Percentiles rank a stretch among this genome's conserved stretches.
Evolutionary conservation across 2,888 invertebrate species (phyloP).

Genomic region (Brachypalpus laphriformis): DNA sequence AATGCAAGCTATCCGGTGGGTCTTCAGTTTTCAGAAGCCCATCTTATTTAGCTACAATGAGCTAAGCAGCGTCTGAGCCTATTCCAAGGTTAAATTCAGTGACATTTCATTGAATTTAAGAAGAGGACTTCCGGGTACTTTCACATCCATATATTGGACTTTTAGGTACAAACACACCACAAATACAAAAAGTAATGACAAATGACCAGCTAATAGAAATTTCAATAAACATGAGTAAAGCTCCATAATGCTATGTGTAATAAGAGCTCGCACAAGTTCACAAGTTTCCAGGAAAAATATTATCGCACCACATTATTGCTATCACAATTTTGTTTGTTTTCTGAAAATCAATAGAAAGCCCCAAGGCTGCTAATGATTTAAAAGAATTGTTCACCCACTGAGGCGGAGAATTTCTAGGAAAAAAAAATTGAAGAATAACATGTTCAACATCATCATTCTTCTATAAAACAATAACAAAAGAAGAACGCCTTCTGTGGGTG

Average conservation of each 20-base stretch:
- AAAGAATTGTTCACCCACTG: not conserved
- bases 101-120: no score
- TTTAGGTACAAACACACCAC: no score
- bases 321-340: not conserved
- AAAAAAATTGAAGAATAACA: not conserved
- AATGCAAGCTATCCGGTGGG: no score
- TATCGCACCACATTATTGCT: not conserved
- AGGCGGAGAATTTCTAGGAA: not conserved
- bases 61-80: no score
- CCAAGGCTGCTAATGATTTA: not conserved
- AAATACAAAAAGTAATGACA: no score
- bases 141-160: no score
- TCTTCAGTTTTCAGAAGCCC: no score
- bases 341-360: not conserved
- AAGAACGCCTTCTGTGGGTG: not conserved
- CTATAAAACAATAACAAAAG: not conserved
- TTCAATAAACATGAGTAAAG: not conserved
- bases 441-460: not conserved
- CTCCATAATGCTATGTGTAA: no score
- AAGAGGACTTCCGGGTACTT: no score
- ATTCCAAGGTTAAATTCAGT: no score
- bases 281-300: not conserved
- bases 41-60: no score
- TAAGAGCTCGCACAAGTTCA: not conserved
- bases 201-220: no score